A percentile compares a stretch with the other conserved stretches of the same genome.
phyloP scores from a whole-genome alignment of 1,140 invertebrate species.

The Drosophila ananassae region DNA sequence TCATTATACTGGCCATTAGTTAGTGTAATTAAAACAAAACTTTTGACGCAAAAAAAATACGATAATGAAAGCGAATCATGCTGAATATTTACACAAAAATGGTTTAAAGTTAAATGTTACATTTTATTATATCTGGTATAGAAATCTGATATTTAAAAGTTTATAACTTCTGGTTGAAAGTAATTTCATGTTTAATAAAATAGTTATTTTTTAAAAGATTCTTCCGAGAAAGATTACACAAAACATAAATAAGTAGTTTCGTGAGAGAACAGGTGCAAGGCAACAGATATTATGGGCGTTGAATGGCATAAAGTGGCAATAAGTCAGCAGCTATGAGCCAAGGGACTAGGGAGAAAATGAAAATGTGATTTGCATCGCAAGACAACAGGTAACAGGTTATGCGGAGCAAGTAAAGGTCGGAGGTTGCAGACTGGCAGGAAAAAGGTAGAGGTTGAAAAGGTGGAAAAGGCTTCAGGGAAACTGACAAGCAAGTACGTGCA shows the following conservation, averaged over 20 bases:
- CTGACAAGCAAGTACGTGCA: constrained; percentile 39
- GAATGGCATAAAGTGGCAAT: constrained; percentile 75
- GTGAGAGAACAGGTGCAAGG: constrained; percentile 48
- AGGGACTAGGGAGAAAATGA: constrained; percentile 49
- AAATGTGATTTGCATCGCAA: constrained; percentile 62
- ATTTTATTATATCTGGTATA: neutral
- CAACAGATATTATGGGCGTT: constrained; percentile 56
- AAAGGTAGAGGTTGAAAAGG: neutral
- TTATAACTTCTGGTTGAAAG: neutral
- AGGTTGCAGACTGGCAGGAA: neutral
- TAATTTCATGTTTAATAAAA: neutral
- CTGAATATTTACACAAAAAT: neutral
- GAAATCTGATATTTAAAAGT: too few species aligned
- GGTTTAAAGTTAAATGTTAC: too few species aligned
- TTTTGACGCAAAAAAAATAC: too few species aligned
- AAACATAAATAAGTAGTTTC: constrained; percentile 16
- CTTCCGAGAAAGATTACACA: neutral
- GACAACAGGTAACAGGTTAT: constrained; percentile 21
- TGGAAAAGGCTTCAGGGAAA: neutral
- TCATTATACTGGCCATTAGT: neutral
- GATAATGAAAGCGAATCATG: neutral
- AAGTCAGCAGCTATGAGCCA: constrained; percentile 31
- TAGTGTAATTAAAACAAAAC: neutral
- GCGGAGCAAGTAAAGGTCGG: constrained; percentile 12
- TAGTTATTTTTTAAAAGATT: neutral